A percentile compares a stretch with the other conserved stretches of the same genome.
phyloP scores from a whole-genome alignment of 2,113 vertebrate species.

The Dascyllus trimaculatus region DNA sequence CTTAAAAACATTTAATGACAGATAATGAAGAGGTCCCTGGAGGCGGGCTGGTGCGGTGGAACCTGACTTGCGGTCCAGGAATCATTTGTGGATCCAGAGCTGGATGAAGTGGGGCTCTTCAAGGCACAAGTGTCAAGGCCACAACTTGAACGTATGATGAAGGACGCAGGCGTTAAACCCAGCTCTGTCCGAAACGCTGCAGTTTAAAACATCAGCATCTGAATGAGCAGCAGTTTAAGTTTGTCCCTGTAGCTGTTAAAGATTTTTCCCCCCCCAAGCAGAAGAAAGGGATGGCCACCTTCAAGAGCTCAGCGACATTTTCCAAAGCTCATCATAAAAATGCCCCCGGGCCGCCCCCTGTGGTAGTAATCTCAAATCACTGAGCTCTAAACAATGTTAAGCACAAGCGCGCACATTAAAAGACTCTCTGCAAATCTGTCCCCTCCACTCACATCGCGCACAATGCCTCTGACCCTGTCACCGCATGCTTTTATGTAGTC shows the following conservation, averaged over 20 bases:
- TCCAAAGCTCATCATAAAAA: slow-evolving; percentile 79
- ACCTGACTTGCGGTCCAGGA: slow-evolving; percentile 74
- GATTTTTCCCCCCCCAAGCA: not conserved
- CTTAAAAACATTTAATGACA: slow-evolving; percentile 99
- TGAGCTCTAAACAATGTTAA: slow-evolving; percentile 86
- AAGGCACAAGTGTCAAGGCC: slow-evolving; percentile 62
- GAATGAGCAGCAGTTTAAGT: not conserved
- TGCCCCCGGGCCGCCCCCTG: slow-evolving; percentile 78
- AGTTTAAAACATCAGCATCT: slow-evolving; percentile 24
- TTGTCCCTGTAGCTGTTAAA: slow-evolving; percentile 16
- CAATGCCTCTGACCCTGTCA: slow-evolving; percentile 73
- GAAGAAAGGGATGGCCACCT: slow-evolving; percentile 49
- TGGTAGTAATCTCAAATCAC: slow-evolving; percentile 80
- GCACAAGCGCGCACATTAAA: slow-evolving; percentile 77
- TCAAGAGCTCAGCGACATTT: slow-evolving; percentile 62
- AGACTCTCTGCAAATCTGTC: slow-evolving; percentile 74
- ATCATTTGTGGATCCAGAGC: slow-evolving; percentile 70
- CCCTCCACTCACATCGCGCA: slow-evolving; percentile 66
- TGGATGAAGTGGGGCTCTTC: not conserved
- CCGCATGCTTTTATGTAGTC: slow-evolving; percentile 80
- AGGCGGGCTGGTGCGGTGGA: slow-evolving; percentile 72
- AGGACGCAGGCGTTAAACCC: slow-evolving; percentile 17
- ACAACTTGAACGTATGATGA: slow-evolving; percentile 31
- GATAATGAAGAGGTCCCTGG: slow-evolving; percentile 94
- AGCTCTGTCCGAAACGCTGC: slow-evolving; percentile 19